Evolutionary conservation across 23 tunicate species (phyloP).

Genomic region (Corella eumyota): DNA sequence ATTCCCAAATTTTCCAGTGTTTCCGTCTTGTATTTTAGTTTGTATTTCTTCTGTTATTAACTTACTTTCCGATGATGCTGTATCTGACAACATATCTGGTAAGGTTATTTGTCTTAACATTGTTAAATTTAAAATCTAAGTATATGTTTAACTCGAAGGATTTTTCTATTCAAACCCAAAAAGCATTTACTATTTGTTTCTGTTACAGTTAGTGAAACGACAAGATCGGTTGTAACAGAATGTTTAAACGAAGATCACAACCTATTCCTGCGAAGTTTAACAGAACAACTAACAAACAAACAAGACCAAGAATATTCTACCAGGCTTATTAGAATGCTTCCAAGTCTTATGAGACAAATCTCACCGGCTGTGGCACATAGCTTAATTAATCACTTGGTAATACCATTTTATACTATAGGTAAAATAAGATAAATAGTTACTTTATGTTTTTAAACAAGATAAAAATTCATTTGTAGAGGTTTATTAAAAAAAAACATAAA

Average conservation of each 20-base stretch:
- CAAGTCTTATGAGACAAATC: conserved; percentile 12
- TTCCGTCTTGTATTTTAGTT: conserved; percentile 71
- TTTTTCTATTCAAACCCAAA: too few species aligned
- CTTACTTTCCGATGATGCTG: conserved; percentile 15
- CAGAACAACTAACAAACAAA: conserved; percentile 47
- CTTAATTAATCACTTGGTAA: conserved; percentile 52
- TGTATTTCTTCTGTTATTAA: conserved; percentile 54
- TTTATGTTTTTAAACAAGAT: too few species aligned
- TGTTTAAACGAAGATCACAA: conserved; percentile 75
- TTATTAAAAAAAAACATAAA: too few species aligned
- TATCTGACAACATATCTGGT: too few species aligned
- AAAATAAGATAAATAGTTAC: too few species aligned
- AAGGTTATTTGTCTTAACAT: too few species aligned
- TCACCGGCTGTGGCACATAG: conserved; percentile 53
- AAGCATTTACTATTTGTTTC: too few species aligned
- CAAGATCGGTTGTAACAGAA: conserved; percentile 15
- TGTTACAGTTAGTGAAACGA: conserved; percentile 67
- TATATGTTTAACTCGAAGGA: too few species aligned
- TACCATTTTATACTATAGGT: too few species aligned
- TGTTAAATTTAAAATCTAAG: too few species aligned
- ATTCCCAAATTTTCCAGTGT: conserved; percentile 38
- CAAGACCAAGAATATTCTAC: conserved; percentile 11
- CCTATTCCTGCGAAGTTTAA: conserved; percentile 51
- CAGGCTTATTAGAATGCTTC: conserved; percentile 33
- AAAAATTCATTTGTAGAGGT: too few species aligned